Evolutionary conservation across 2,797 vertebrate genomes (phyloP), one percentile per base, ranked within the genome.

Genomic region (Hypotaenidia philippensis): DNA sequence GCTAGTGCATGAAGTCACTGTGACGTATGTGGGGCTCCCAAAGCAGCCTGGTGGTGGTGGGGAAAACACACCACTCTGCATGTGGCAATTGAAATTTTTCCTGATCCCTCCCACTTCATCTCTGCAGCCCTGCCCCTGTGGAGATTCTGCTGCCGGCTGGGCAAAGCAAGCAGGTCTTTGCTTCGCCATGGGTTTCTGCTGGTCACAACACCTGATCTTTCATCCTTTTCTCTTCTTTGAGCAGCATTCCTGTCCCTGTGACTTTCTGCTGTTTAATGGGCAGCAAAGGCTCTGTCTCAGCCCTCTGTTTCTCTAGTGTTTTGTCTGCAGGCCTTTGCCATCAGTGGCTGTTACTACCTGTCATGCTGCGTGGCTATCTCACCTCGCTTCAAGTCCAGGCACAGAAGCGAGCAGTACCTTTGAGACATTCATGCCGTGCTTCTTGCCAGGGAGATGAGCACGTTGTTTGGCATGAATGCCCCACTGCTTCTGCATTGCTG

Each of bases 341-440:
- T 92, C 68, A 63, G 78, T 41, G 60, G 38, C n/a, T 80, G 75
- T 90, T 79, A 34, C 75, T 94, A 23, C 86, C 68, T 90, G 90
- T 90, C 78, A 77, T 1, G 3, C 25, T 3, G 13, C 60, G 84
- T 91, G 82, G 59, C 83, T 72, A 26, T 41, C 86, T 90, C 36
- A 19, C 79, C 78, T 90, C 14, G 1, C n/a, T 64, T 63, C 2
- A 6, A 88, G 64, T 34, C 75, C 71, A 72, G 75, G 88, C 4
- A 0, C 23, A 23, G 66, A 91, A 78, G n/a, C 0, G 0, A 82
- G 68, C 0, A 0, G 71, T 80, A 38, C 79, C 75, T 93, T 71
- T 80, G 91, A 79, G 92, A 90, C 1, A 0, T 50, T 83, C 75
- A 50, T 0, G 2, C 40, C 2, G 0, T 23, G 8, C 45, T 71